These are phyloP conservation scores for Drosophila sulfurigaster DNA, from an alignment of 1,140 invertebrate species.

Conservation along the genomic window DNA sequence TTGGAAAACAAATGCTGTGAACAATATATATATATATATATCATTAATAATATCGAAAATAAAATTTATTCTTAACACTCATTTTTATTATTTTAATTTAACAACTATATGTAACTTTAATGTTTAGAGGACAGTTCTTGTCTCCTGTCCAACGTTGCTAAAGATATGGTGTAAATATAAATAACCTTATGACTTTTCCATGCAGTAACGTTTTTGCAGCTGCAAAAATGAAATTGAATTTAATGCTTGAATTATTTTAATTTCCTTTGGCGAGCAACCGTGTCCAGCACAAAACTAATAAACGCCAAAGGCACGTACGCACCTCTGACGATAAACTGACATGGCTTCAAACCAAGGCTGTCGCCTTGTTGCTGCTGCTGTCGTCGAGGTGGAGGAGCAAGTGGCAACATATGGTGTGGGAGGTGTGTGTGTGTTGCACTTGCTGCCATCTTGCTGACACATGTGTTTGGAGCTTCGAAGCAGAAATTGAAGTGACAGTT, in stretches of 20 bases:
- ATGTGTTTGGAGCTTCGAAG: slow-evolving; percentile 47
- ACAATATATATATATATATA: too few relatives aligned
- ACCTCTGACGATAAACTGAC: slow-evolving; percentile 37
- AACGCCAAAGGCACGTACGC: slow-evolving; percentile 33
- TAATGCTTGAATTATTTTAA: slow-evolving; percentile 75
- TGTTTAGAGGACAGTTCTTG: background rate
- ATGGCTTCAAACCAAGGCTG: slow-evolving; percentile 1
- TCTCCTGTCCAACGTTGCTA: background rate
- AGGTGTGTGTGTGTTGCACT: slow-evolving; percentile 3
- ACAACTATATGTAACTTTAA: too few relatives aligned
- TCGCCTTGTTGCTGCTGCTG: background rate
- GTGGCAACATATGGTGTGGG: background rate
- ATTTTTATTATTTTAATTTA: too few relatives aligned
- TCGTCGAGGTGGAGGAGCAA: background rate
- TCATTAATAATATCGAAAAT: too few relatives aligned
- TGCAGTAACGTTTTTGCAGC: slow-evolving; percentile 15
- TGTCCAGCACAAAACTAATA: slow-evolving; percentile 56
- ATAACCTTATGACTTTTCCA: slow-evolving; percentile 1
- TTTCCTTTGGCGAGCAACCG: slow-evolving; percentile 68
- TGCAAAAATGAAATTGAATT: slow-evolving; percentile 70
- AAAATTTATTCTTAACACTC: too few relatives aligned
- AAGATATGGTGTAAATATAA: background rate
- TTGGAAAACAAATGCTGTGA: too few relatives aligned
- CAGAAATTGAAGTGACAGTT: slow-evolving; percentile 49
- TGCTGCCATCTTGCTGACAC: slow-evolving; percentile 42